Conservation (phyloP, 2,797 vertebrate genomes). For the Peromyscus eremicus region DNA sequence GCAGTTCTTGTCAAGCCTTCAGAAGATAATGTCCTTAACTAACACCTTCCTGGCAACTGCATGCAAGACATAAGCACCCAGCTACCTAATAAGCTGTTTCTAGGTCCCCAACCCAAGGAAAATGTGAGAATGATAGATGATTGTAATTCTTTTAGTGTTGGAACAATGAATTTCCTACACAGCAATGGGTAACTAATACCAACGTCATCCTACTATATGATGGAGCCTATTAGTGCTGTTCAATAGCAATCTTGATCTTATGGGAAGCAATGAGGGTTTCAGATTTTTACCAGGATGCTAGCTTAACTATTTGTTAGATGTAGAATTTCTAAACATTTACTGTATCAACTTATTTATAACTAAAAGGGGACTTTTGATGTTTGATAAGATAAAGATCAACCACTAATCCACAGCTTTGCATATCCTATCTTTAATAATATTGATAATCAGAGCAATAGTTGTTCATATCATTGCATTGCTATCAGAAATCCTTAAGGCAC, state of each 20-base stretch:
- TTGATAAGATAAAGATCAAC: slow-evolving; percentile 25
- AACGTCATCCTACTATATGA: neutral
- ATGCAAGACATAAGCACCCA: neutral
- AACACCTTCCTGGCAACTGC: neutral
- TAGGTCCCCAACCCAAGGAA: neutral
- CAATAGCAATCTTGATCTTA: neutral
- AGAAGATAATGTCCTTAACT: neutral
- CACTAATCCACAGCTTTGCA: neutral
- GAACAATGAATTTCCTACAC: neutral
- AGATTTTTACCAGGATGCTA: neutral
- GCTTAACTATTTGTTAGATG: slow-evolving; percentile 9
- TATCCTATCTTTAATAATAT: neutral
- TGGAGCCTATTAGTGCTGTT: neutral
- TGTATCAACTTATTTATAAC: neutral
- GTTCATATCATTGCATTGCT: slow-evolving; percentile 11
- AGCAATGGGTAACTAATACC: neutral
- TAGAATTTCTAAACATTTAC: neutral
- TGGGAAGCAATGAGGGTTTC: neutral
- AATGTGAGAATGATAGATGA: neutral
- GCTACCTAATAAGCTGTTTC: neutral
- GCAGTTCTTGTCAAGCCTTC: slow-evolving; percentile 9
- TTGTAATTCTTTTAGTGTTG: slow-evolving; percentile 2
- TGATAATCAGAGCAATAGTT: neutral
- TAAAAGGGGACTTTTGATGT: neutral
- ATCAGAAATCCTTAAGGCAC: neutral